phyloP scores from a whole-genome alignment of 2,797 vertebrate genomes.

The Diceros bicornis region DNA sequence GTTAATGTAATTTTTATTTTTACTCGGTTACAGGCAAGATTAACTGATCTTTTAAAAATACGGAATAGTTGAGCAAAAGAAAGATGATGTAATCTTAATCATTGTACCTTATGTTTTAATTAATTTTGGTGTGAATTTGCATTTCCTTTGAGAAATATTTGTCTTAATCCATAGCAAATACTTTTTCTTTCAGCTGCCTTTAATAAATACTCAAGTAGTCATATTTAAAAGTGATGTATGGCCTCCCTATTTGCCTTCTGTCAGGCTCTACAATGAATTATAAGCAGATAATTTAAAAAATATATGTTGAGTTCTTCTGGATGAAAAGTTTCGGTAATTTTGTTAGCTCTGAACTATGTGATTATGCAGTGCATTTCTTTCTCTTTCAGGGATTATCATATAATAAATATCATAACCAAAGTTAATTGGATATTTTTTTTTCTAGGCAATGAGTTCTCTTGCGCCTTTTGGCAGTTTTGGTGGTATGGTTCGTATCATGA shows the following conservation, averaged over 20 bases:
- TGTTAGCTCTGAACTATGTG: not conserved
- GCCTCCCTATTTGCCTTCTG: not conserved
- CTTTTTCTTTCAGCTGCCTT: slow-evolving; percentile 5
- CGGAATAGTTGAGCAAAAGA: slow-evolving; percentile 40
- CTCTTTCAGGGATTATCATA: not conserved
- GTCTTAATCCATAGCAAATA: slow-evolving; percentile 48
- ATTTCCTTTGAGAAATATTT: slow-evolving; percentile 68
- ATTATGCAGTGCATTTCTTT: not conserved
- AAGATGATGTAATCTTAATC: slow-evolving; percentile 51
- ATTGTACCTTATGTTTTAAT: slow-evolving; percentile 41
- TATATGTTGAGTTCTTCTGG: not conserved
- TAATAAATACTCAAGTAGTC: slow-evolving; percentile 15
- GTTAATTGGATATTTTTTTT: slow-evolving; percentile 82
- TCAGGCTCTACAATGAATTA: not conserved
- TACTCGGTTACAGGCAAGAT: slow-evolving; percentile 60
- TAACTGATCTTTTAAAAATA: slow-evolving; percentile 56
- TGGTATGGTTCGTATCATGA: slow-evolving; percentile 90
- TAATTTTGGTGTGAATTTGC: slow-evolving; percentile 34
- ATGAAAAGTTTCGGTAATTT: not conserved
- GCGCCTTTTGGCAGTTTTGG: slow-evolving; percentile 91
- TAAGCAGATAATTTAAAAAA: slow-evolving; percentile 30
- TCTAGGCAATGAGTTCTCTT: slow-evolving; percentile 91
- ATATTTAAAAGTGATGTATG: slow-evolving; percentile 44
- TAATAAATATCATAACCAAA: slow-evolving; percentile 68
- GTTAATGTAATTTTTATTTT: slow-evolving; percentile 67